Evolutionary conservation across 2,888 invertebrate genomes (phyloP), one percentile per base, ranked within the genome.

Genomic region (Ennomos quercinarius): DNA sequence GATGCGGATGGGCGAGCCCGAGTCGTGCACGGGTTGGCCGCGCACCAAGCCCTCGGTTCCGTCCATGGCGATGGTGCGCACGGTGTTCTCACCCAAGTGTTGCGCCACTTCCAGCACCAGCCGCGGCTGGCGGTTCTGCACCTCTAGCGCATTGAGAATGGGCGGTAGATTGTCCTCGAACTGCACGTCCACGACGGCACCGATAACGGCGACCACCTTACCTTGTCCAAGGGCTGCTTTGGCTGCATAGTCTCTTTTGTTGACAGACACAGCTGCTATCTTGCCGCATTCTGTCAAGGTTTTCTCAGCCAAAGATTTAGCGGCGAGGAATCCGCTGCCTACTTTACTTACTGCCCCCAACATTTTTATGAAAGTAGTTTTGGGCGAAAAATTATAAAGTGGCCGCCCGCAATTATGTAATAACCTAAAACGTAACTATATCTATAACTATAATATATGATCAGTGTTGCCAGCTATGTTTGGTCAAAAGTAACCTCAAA

Each of bases 131-230:
- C 98, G 96, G 82, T 96, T 96, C 78, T 96, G 94, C 8, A 99
- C 99, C 89, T 99, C 98, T 77, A 99, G 93, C 57, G 99, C 98
- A 93, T 99, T 99, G 64, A 99, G 94, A 87, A 99, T 99, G 51
- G 98, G 96, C 57, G 99, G 99, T 53, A 99, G 94, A 57, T 95
- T 94, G 72, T 97, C 98, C 62, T 98, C 98, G 83, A 99, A 99
- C 86, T 98, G 98, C 9, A 99, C 99, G 86, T 99, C 99, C 55
- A 99, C 99, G 40, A 99, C 99, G 84, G 99, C 98, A 95, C 99
- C 99, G 86, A 99, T 99, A 60, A 99, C 98, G 54, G 99, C 98
- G 42, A 98, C 98, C 68, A 99, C 94, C 84, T 93, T 95, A 74
- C 97, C 97, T 76, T 93, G 84, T 9, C 65, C 84, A 66, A 78